These are phyloP conservation scores for Dromius quadrimaculatus DNA, from an alignment of 2,888 invertebrate genomes.

Conservation along the genomic window DNA sequence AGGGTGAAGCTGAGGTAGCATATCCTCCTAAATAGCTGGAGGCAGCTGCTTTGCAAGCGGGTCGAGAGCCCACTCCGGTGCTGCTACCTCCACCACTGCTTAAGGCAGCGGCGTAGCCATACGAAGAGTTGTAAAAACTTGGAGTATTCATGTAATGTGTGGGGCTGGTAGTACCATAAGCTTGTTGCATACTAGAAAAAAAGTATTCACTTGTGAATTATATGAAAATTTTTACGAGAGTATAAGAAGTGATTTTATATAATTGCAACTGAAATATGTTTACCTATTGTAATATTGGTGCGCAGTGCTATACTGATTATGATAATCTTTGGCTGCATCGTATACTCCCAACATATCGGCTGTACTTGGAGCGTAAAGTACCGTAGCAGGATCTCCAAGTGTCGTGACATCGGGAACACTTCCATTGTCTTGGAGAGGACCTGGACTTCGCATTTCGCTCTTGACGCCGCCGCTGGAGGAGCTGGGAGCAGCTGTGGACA, in stretches of 20 bases:
- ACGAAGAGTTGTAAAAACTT: slow-evolving; percentile 65
- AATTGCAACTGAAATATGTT: slow-evolving; percentile 10
- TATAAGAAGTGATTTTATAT: slow-evolving; percentile 24
- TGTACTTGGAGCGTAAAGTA: slow-evolving; percentile 56
- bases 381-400: slow-evolving; percentile 62
- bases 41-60: slow-evolving; percentile 73
- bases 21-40: slow-evolving; percentile 67
- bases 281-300: slow-evolving; percentile 84
- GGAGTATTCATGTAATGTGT: slow-evolving; percentile 61
- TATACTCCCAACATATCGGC: slow-evolving; percentile 61
- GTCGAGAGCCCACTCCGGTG: slow-evolving; percentile 55
- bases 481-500: background rate
- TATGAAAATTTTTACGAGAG: too few relatives aligned
- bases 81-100: slow-evolving; percentile 60
- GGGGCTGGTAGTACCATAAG: slow-evolving; percentile 64
- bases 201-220: too few relatives aligned
- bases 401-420: slow-evolving; percentile 63
- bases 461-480: slow-evolving; percentile 69
- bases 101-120: slow-evolving; percentile 66
- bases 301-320: slow-evolving; percentile 70
- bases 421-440: slow-evolving; percentile 72
- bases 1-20: slow-evolving; percentile 64
- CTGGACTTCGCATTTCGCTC: slow-evolving; percentile 80
- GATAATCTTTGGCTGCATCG: slow-evolving; percentile 66
- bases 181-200: slow-evolving; percentile 67